phyloP scores from a whole-genome alignment of 2,888 invertebrate species.

The Limnephilus auricula region DNA sequence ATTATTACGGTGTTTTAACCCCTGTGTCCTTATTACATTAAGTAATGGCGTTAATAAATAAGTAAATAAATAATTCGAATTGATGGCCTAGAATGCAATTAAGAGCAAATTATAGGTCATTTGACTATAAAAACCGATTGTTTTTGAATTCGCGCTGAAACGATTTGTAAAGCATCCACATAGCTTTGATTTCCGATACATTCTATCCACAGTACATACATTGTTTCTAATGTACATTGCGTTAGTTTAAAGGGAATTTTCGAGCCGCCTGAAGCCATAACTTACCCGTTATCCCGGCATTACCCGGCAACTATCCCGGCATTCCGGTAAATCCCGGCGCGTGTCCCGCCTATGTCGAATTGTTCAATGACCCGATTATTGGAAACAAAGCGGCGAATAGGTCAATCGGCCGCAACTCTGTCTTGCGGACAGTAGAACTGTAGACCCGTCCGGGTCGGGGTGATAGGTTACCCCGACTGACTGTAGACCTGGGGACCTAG shows the following conservation, averaged over 20 bases:
- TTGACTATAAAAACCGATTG: too few species aligned
- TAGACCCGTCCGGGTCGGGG: slow-evolving; percentile 8
- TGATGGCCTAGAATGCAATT: too few species aligned
- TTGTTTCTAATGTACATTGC: neutral
- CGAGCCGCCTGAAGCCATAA: slow-evolving; percentile 6
- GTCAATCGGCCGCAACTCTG: slow-evolving; percentile 61
- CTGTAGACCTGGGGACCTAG: neutral
- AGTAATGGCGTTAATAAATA: too few species aligned
- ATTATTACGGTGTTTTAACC: too few species aligned
- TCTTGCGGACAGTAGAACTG: slow-evolving; percentile 15
- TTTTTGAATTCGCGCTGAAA: too few species aligned
- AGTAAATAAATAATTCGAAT: too few species aligned
- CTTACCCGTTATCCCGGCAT: slow-evolving; percentile 38
- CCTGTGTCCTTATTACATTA: too few species aligned
- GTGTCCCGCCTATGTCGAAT: slow-evolving; percentile 22
- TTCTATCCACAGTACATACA: neutral
- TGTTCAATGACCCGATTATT: slow-evolving; percentile 64
- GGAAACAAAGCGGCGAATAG: slow-evolving; percentile 65
- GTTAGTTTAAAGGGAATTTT: neutral
- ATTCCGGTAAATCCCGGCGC: slow-evolving; percentile 39
- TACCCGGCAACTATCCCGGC: slow-evolving; percentile 19
- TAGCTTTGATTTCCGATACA: neutral
- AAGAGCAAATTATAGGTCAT: too few species aligned
- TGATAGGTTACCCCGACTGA: neutral
- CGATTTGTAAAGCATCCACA: neutral